Evolutionary conservation across 37 sponge, comb jelly and placozoan species (phyloP), one percentile per base, ranked within the genome.

Genomic region (Halichondria panicea): DNA sequence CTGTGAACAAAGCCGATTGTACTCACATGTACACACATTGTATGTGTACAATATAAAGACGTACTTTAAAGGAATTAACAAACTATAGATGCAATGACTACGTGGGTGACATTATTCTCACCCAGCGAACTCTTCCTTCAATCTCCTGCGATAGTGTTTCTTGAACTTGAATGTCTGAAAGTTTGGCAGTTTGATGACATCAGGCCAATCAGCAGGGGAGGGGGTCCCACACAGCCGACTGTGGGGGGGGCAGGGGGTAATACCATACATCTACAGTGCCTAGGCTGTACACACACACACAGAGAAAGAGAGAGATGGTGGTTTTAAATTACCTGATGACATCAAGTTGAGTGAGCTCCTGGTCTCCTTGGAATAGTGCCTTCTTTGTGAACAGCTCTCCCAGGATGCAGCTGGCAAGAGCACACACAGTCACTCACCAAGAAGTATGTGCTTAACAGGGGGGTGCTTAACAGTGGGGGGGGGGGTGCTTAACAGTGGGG

Each of bases 171-270:
- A 82, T 36, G 74, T 78, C 25, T 85, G 74, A 63, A 88, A 97
- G 62, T 75, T 54, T 3, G 90, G 89, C 32, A 97, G 83, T 55
- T 89, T 87, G 63, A 95, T 87, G 40, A 97, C 98, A 11, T 86
- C 90, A 0, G 95, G 98, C 98, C 98, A 97, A 12, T 91, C 89
- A 45, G 93, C 94, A 24, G 94, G 95, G 8, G 83, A 79, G 2
- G 98, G 98, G 8, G 95, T 92, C 0, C 98, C 98, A 84, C 98
- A 97, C 7, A 92, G 66, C 19, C 86, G 87, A 63, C 97, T 90
- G 38, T 2, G 60, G 15, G 25, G 27, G 60, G 27, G 27, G 22
- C 25, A 25, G 60, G 60, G 28, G 60, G 28, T n/a, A n/a, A 21
- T 43, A 46, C 42, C 70, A 42, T 11, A 35, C 40, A 70, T 54